Evolutionary conservation across 2,113 vertebrate species (phyloP), one percentile per base, ranked within the genome.

Genomic region (Porphyrio hochstetteri): DNA sequence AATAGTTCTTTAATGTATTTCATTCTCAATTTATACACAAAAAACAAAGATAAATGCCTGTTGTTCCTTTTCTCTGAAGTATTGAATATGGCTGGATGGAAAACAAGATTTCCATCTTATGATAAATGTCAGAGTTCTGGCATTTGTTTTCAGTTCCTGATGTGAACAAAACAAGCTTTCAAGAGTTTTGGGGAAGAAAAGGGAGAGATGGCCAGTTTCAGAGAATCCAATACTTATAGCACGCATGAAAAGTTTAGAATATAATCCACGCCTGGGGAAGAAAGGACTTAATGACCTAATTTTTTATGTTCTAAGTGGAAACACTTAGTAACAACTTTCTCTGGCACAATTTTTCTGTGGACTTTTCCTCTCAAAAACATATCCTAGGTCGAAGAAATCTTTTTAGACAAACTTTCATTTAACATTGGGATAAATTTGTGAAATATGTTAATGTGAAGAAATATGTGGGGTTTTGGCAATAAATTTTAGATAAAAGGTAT

Each of bases 91-190:
- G 18, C 27, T 82, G 44, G 24, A 91, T 68, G 38, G 38, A 93
- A 95, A 95, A 76, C 29, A 91, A 84, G 35, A 79, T 87, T 93
- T 92, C 65, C 33, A 68, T 96, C 57, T 75, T 81, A 75, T 20
- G 57, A 92, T 56, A 91, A 95, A 96, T 95, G 83, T 87, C 93
- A 92, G 60, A 65, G 35, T 91, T 92, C 53, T 93, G 74, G 40
- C 61, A 68, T 68, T 88, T 71, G 6, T 82, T 93, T 92, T 75
- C 56, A 61, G 60, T 29, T 86, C 38, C 65, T 60, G 56, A 84
- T 83, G 38, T 27, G 77, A 95, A 96, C 48, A 95, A 91, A 93
- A 89, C 13, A 31, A 11, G 10, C 60, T 89, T 95, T 95, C 76
- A 92, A 68, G 38, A 46, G 7, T 75, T 91, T 84, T 19, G 12